Evolutionary conservation across 2,888 invertebrate species (phyloP), one percentile per base, ranked within the genome.

Genomic region (Halictus quadricinctus): DNA sequence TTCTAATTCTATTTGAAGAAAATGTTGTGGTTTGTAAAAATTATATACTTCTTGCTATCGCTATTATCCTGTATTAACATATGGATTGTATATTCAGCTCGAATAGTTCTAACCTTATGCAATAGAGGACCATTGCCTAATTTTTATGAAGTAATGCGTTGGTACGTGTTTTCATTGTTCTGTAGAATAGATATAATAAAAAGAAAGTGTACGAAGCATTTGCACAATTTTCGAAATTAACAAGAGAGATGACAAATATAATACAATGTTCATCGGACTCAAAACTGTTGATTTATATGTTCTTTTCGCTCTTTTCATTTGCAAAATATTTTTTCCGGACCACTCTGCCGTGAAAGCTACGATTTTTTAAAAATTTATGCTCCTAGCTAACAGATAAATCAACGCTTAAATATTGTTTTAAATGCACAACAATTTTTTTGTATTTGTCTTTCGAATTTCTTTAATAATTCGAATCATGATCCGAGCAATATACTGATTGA

Each of bases 41-140:
- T 64, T 29, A 29, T 29, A 36, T 64, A 36, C 64, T 3, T 29
- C 29, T 29, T 64, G 29, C 15, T 64, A 15, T 18, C 18, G 15
- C 29, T 64, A 29, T 64, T 29, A 18, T 64, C 2, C 64, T 64
- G 15, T 8, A 64, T 64, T 29, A 64, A 64, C 29, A 64, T 15
- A 29, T 64, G 25, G 29, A 29, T 29, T 64, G 2, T 29, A 13
- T 29, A 64, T 64, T 29, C 64, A 29, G 13, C 29, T 29, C 7
- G 64, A 25, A 64, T 64, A 64, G 25, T 64, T 29, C 25, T 64
- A 64, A 64, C 64, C 7, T 64, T 29, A 15, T 29, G 2, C 64
- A n/a, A n/a, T 58, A 58, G n/a, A n/a, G 58, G n/a, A n/a, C n/a
- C 21, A n/a, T 58, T 58, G n/a, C 58, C 58, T n/a, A 58, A 58